phyloP scores from a whole-genome alignment of 2,797 vertebrate genomes.

The Neosilurus mollespiculum region DNA sequence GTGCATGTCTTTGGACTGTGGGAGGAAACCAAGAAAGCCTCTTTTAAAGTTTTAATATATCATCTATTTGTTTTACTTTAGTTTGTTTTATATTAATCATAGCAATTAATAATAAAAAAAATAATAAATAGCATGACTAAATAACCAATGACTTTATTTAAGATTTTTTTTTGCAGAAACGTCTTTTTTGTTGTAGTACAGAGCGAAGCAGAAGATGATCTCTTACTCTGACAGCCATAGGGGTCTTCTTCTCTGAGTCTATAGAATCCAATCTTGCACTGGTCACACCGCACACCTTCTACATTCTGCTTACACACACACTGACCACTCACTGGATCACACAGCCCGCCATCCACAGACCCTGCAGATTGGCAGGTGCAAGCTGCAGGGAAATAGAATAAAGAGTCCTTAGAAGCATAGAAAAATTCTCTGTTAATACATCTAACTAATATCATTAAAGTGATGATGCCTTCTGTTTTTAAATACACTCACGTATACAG shows the following conservation, averaged over 20 bases:
- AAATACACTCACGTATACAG: conserved; percentile 76
- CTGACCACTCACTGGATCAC: conserved; percentile 71
- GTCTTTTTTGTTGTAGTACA: neutral
- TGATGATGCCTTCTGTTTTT: neutral
- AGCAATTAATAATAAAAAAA: too few relatives aligned
- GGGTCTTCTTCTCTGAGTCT: conserved; percentile 70
- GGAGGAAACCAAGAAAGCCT: too few relatives aligned
- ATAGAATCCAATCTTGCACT: conserved; percentile 76
- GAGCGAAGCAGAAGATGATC: neutral
- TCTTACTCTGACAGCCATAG: conserved; percentile 78
- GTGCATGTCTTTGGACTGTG: too few relatives aligned
- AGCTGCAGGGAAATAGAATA: conserved; percentile 63
- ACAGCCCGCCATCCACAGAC: conserved; percentile 66
- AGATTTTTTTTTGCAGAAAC: neutral
- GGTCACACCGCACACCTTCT: conserved; percentile 80
- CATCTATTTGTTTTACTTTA: too few relatives aligned
- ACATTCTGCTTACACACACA: conserved; percentile 83
- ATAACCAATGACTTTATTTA: neutral
- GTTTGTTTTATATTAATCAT: too few relatives aligned
- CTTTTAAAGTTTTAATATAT: too few relatives aligned
- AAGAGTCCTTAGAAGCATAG: neutral
- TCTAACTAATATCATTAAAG: neutral
- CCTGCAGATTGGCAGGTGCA: conserved; percentile 79
- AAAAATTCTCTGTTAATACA: neutral
- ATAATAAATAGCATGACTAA: too few relatives aligned